These are phyloP conservation scores for Bibio marci DNA, from an alignment of 2,888 invertebrate species.

Conservation along the genomic window DNA sequence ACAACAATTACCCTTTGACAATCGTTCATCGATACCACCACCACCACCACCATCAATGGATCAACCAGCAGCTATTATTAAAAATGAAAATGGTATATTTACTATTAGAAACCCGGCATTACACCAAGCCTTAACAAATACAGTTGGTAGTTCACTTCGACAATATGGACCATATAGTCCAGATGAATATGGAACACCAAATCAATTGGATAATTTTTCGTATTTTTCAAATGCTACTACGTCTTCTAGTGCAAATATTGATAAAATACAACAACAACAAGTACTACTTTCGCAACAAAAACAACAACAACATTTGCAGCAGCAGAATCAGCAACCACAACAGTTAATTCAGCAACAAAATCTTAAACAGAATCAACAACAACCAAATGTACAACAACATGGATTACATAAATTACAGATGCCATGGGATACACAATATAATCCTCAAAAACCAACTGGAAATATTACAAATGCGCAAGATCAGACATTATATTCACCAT, in stretches of 20 bases:
- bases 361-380: not conserved
- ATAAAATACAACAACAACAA: not conserved
- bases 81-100: conserved; percentile 63
- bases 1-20: conserved; percentile 30
- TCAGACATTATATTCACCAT: not conserved
- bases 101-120: conserved; percentile 58
- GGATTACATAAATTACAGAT: not conserved
- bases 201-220: conserved; percentile 6
- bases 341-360: not conserved
- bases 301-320: conserved; percentile 7
- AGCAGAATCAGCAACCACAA: not conserved
- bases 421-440: not conserved
- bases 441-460: not conserved
- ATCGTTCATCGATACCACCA: conserved; percentile 22
- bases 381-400: not conserved
- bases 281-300: conserved; percentile 13
- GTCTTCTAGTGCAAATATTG: not conserved
- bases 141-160: conserved; percentile 23
- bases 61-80: conserved; percentile 48
- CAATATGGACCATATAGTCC: conserved; percentile 20
- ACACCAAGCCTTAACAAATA: conserved; percentile 25
- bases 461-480: not conserved
- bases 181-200: conserved; percentile 10
- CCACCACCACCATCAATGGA: conserved; percentile 16
- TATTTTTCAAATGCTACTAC: conserved; percentile 8